Evolutionary conservation across 1,140 invertebrate genomes (phyloP).

Genomic region (Meloidogyne chitwoodi): DNA sequence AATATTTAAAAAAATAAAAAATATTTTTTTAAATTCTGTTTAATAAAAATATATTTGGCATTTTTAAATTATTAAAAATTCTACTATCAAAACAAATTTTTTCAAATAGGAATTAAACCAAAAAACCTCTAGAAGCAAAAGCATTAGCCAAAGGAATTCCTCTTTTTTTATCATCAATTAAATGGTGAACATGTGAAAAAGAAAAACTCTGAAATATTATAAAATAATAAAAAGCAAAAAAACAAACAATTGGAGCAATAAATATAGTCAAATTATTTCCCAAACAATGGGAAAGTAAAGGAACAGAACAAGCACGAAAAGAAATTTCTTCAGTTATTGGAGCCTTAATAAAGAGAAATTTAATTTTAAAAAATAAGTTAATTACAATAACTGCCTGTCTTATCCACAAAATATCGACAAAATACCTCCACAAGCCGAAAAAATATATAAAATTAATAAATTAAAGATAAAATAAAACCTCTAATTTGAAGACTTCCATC

Average conservation of each 20-base stretch:
- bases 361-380: neutral
- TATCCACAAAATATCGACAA: slow-evolving; percentile 20
- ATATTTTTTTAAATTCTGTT: neutral
- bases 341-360: slow-evolving; percentile 3
- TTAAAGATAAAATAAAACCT: slow-evolving; percentile 4
- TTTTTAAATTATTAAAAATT: neutral
- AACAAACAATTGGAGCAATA: slow-evolving; percentile 19
- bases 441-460: neutral
- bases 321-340: slow-evolving; percentile 33
- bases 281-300: slow-evolving; percentile 19
- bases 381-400: slow-evolving; percentile 19
- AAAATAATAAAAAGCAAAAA: neutral
- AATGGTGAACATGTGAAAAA: slow-evolving; percentile 28
- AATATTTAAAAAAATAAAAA: neutral
- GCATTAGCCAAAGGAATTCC: slow-evolving; percentile 15
- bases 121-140: slow-evolving; percentile 16
- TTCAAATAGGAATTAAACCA: neutral
- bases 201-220: slow-evolving; percentile 16
- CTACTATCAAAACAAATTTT: neutral
- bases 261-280: slow-evolving; percentile 15
- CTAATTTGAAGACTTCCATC: slow-evolving; percentile 19
- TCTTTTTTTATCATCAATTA: slow-evolving; percentile 20
- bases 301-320: slow-evolving; percentile 30
- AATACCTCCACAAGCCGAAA: neutral
- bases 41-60: neutral